Evolutionary conservation across 2,888 invertebrate genomes (phyloP), one percentile per base, ranked within the genome.

Genomic region (Andrena camellia): DNA sequence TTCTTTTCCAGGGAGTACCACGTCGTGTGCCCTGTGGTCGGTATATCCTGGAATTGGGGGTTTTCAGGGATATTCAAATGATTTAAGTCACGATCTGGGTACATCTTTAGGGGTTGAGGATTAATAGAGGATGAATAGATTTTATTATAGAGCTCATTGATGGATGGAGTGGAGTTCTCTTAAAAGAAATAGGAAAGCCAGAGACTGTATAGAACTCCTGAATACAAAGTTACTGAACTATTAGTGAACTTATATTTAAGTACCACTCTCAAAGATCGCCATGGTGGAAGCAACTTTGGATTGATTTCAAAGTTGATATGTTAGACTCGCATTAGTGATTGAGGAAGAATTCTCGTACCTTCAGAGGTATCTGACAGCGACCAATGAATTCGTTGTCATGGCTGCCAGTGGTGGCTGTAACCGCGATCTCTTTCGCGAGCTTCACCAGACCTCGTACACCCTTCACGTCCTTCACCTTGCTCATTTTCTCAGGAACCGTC

Each of bases 301-400:
- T 42, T 42, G 1, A 17, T 42, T 17, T 17, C 4, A 4, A 42
- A 42, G 4, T 42, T 13, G 42, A 42, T 42, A 42, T 42, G 42
- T 3, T 42, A 42, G 42, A 42, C 13, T 42, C 17, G 42, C 5
- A 42, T 42, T 17, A 59, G 10, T 1, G n/a, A n/a, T n/a, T 29
- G 20, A 42, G 42, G 17, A 5, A 42, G 42, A 17, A 17, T 17
- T 42, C 42, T 42, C 17, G 62, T 94, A 98, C 98, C 94, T 97
- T 98, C 4, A 99, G 95, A 17, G 97, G 96, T 91, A 99, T 96
- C 92, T 96, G 96, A 60, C 98, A 96, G 80, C 97, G 97, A 0
- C 99, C 99, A 80, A 99, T 97, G 77, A 99, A 96, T 94, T 99
- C 99, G 93, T 99, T 99, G 88, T 99, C 97, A 94, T 97, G 98